Evolutionary conservation across 2,113 vertebrate genomes (phyloP), one percentile per base, ranked within the genome.

Genomic region (Girardinichthys multiradiatus): DNA sequence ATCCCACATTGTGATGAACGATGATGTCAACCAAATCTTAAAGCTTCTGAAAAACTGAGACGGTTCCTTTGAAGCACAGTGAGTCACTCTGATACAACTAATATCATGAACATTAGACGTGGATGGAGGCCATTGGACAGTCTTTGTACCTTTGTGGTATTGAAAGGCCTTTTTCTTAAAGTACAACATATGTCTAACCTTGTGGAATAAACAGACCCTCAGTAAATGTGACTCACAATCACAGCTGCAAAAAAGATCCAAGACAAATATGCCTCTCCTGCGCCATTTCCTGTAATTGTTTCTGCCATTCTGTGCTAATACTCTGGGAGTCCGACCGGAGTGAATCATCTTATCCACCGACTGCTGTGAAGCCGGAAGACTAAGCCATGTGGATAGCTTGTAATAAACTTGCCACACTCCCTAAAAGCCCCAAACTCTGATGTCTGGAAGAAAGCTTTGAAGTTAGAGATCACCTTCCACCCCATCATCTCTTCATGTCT

Each of bases 361-460:
- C 13, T 11, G 1, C 58, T 66, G n/a, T 64, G 71, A 79, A 72
- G 69, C 54, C 54, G 33, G 0, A 7, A 80, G 74, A 68, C 71
- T 80, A 89, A 86, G 79, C 37, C 35, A 57, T 45, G 62, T 33
- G 84, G 82, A 82, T 68, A 12, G 72, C 76, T 79, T 31, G 51
- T 79, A 79, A 85, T 82, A 87, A 83, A 85, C 70, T 74, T 31
- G 68, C 51, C 54, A 28, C 7, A 4, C 48, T 79, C 67, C 68
- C 48, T 84, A 77, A 82, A 76, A 78, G 63, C 68, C 60, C 61
- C 72, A 81, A 74, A 67, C 9, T 65, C 64, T 64, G 68, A 86
- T 71, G 48, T 42, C 65, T 85, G 83, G 68, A 71, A 67, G 80
- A 58, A 28, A 74, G 83, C 82, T 90, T 88, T 90, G 87, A 91